Base-by-base conservation (phyloP, 2,888 invertebrate genomes). In the Nebria salina region DNA sequence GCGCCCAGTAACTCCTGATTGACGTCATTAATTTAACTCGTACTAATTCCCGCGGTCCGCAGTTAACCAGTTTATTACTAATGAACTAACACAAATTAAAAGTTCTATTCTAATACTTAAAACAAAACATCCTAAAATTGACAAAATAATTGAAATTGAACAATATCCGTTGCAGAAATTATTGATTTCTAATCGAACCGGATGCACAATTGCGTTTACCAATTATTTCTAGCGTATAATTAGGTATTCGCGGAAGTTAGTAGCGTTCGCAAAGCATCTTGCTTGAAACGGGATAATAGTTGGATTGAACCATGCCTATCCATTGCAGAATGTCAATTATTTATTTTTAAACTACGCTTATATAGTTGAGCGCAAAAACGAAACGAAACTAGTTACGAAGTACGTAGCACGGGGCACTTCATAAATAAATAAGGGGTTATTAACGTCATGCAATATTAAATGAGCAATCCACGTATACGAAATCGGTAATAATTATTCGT, bases 11-110 rank as follows among this genome's bases (percentile, higher is more conserved):
- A 83, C 76, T 83, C 82, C 82, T 83, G 84, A 84, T 84, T 83
- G 84, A 83, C 84, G 83, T 82, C 83, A 81, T 84, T 84, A 84
- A 84, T 84, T 84, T 83, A 83, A 84, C 81, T 84, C 83, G 83
- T 64, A 83, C 84, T 84, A 84, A 84, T 84, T 84, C 83, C 34
- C 82, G 84, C 84, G 84, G 84, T 83, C 81, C 75, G 82, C 54
- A 8, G 82, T 84, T 82, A 84, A 83, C 83, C 82, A 80, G 78
- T 84, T 83, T 84, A 83, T 84, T 82, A 13, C 66, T 82, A 83
- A 78, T 83, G 80, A 68, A 82, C 64, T 75, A 70, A 76, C 68
- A 83, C 77, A 54, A 54, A 34, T 34, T 34, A 34, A 34, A 34
- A 2, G 34, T 34, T 34, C 5, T 5, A 34, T 34, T 34, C 20